Conservation (phyloP, 2,113 vertebrate genomes). For the Halichoeres trimaculatus region DNA sequence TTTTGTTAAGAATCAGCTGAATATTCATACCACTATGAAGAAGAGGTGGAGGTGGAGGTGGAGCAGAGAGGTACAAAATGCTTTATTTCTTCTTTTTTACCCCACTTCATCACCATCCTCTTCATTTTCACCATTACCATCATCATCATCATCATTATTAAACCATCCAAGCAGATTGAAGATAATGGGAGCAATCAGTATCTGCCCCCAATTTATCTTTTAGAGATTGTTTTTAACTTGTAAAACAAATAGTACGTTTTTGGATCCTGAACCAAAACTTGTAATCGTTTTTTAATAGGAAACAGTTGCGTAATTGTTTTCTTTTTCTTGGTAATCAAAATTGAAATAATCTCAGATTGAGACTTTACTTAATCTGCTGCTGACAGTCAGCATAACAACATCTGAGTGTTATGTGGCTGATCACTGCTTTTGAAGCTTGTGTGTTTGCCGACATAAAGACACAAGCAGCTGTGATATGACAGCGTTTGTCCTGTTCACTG, state of each 20-base stretch:
- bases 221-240: no score
- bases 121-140: conserved; percentile 11
- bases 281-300: no score
- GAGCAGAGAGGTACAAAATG: conserved; percentile 64
- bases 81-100: background rate
- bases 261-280: no score
- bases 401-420: background rate
- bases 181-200: background rate
- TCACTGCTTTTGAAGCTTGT: no score
- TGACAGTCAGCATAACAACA: conserved; percentile 7
- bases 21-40: conserved; percentile 60
- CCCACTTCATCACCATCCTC: conserved; percentile 4
- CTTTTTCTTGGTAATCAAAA: no score
- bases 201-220: background rate
- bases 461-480: background rate
- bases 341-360: background rate
- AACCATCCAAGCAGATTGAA: conserved; percentile 37
- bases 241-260: no score
- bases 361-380: conserved; percentile 23
- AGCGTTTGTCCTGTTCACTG: background rate
- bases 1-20: conserved; percentile 54
- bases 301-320: no score
- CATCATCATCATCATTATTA: conserved; percentile 19
- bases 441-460: no score
- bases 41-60: conserved; percentile 47